Conservation (phyloP, 2,888 invertebrate genomes). For the Litoditis marina region DNA sequence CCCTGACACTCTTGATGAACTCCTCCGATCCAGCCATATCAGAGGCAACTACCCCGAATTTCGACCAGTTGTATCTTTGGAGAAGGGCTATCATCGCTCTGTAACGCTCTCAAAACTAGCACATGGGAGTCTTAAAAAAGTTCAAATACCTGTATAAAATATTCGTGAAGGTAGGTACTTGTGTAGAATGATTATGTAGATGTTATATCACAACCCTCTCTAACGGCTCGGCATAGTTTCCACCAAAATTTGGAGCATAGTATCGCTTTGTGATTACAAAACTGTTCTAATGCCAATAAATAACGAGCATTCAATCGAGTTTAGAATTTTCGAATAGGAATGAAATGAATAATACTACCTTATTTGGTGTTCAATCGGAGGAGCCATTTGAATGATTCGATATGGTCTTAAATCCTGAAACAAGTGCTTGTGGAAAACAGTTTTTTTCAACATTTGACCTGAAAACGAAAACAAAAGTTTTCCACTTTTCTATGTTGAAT, state of each 20-base stretch:
- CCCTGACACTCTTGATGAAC: constrained; percentile 40
- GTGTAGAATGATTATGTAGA: no score
- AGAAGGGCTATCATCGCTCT: constrained; percentile 81
- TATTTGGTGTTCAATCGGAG: constrained; percentile 91
- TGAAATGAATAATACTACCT: constrained; percentile 76
- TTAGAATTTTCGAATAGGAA: no score
- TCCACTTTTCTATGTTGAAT: no score
- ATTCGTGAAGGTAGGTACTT: not conserved
- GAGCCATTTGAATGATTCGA: constrained; percentile 78
- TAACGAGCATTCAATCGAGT: no score
- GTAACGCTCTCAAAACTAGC: not conserved
- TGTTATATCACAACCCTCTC: no score
- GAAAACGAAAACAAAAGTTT: no score
- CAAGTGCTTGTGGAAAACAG: not conserved
- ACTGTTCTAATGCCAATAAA: no score
- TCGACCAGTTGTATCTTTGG: constrained; percentile 73
- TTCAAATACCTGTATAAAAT: not conserved
- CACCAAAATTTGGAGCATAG: no score
- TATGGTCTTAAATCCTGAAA: constrained; percentile 43
- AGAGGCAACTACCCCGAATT: constrained; percentile 56
- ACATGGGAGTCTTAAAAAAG: not conserved
- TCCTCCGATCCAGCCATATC: constrained; percentile 54
- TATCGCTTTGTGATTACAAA: no score
- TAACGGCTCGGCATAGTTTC: no score
- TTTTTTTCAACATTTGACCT: not conserved